Evolutionary conservation across 2,797 vertebrate species (phyloP).

Genomic region (Mus spretus): DNA sequence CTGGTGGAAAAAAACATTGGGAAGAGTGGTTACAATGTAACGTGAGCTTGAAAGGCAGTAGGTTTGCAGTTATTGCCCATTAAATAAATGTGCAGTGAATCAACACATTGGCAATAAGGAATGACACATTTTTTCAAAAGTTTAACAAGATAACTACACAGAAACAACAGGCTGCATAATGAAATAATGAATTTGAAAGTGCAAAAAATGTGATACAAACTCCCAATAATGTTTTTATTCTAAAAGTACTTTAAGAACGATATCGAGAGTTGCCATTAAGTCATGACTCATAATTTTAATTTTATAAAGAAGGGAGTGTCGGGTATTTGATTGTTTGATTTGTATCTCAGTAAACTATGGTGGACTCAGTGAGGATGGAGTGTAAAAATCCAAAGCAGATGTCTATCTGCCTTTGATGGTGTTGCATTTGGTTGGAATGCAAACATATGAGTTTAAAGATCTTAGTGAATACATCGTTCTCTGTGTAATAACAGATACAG

Average conservation of each 20-base stretch:
- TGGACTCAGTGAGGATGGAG: slow-evolving; percentile 37
- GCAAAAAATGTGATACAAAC: slow-evolving; percentile 57
- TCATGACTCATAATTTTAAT: slow-evolving; percentile 68
- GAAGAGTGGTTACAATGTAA: slow-evolving; percentile 45
- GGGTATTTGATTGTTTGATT: slow-evolving; percentile 72
- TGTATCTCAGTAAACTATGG: slow-evolving; percentile 63
- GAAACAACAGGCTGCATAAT: slow-evolving; percentile 14
- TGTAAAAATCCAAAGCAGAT: slow-evolving; percentile 62
- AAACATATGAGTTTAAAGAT: slow-evolving; percentile 13
- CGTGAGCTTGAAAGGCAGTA: slow-evolving; percentile 48
- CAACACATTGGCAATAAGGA: slow-evolving; percentile 63
- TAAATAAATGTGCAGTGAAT: slow-evolving; percentile 56
- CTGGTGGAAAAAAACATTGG: slow-evolving; percentile 31
- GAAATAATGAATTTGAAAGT: slow-evolving; percentile 64
- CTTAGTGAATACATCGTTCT: not conserved
- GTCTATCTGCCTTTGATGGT: slow-evolving; percentile 59
- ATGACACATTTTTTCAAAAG: slow-evolving; percentile 62
- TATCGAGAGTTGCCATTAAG: slow-evolving; percentile 63
- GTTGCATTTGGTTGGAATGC: slow-evolving; percentile 25
- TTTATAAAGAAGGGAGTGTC: slow-evolving; percentile 58
- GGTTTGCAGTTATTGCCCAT: slow-evolving; percentile 42
- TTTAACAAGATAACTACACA: slow-evolving; percentile 31
- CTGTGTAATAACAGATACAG: not conserved
- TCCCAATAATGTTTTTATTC: slow-evolving; percentile 57
- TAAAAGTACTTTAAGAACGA: slow-evolving; percentile 60